Percentiles rank a stretch among this genome's conserved stretches.
These are phyloP conservation scores for Prietella phreatophila DNA, from an alignment of 2,113 vertebrate genomes.

Conservation along the genomic window DNA sequence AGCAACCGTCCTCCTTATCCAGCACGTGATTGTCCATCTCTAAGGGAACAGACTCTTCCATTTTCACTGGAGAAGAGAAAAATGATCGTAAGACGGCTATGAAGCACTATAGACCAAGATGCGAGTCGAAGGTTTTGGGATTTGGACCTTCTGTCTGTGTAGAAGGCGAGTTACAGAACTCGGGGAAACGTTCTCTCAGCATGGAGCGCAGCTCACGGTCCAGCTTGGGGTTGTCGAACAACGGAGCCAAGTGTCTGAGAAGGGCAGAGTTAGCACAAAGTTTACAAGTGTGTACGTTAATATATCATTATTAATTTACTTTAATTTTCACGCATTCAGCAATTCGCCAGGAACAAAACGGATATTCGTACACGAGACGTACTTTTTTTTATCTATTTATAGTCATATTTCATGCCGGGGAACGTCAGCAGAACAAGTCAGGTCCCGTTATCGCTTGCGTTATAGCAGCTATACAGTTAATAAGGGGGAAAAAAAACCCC, in stretches of 20 bases:
- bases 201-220: slow-evolving; percentile 94
- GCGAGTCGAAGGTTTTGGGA: neutral
- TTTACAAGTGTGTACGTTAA: neutral
- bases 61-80: slow-evolving; percentile 76
- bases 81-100: neutral
- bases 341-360: neutral
- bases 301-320: neutral
- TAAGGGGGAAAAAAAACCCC: neutral
- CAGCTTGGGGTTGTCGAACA: slow-evolving; percentile 96
- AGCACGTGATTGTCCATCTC: slow-evolving; percentile 92
- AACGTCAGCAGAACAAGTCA: neutral
- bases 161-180: slow-evolving; percentile 92
- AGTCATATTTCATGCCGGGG: neutral
- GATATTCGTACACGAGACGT: neutral
- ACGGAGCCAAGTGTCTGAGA: slow-evolving; percentile 86
- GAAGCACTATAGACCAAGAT: neutral
- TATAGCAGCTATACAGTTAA: neutral
- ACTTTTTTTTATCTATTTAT: neutral
- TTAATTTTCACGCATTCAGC: neutral
- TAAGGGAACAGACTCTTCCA: slow-evolving; percentile 84
- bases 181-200: slow-evolving; percentile 93
- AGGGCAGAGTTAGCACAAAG: neutral
- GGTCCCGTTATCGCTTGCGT: neutral
- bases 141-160: slow-evolving; percentile 85
- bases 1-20: slow-evolving; percentile 94